Base-by-base conservation (phyloP, 1,140 invertebrate species). In the Diprion similis region DNA sequence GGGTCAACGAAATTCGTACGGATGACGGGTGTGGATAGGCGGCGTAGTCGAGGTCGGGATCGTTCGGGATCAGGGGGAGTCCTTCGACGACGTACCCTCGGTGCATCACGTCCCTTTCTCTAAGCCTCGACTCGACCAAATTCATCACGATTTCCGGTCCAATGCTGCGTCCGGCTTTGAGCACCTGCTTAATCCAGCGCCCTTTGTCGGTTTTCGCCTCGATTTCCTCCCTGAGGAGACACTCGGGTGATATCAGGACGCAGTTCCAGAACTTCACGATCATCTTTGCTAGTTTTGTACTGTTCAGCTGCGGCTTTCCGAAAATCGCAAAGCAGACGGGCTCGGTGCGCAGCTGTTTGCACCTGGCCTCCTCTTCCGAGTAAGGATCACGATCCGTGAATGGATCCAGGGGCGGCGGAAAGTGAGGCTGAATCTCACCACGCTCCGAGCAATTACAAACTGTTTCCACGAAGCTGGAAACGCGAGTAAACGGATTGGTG, bases 21-120 rank as follows among this genome's bases (percentile, higher is more conserved):
- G 51, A 59, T 59, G 9, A 59, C 6, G 51, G 11, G 51, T 68
- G 3, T 19, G 69, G 71, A 66, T 65, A 74, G 51, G 68, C 45
- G 45, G 47, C 66, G 24, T 72, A 83, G 77, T 77, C 81, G 70
- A 76, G 71, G 71, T 79, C 86, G 72, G 78, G 75, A 73, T 81
- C 80, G 66, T 86, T 86, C 3, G 85, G 85, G 51, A 92, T 83
- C 15, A 92, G 72, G n/a, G 91, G 91, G 64, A 92, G 77, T 15
- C 90, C 91, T 59, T 89, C 89, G 72, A 92, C 78, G 9, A 92
- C 84, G 84, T 90, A 92, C 17, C 91, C 91, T 77, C 89, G 85
- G 79, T 92, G 89, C 74, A 83, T 78, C 19, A 89, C 82, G n/a
- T 84, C 85, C 17, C 87, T 81, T 19, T 85, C 87, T 75, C 87